Percentiles rank a stretch among this genome's conserved stretches.
These are phyloP conservation scores for Hylomyscus alleni DNA, from an alignment of 2,797 vertebrate genomes.

Conservation along the genomic window DNA sequence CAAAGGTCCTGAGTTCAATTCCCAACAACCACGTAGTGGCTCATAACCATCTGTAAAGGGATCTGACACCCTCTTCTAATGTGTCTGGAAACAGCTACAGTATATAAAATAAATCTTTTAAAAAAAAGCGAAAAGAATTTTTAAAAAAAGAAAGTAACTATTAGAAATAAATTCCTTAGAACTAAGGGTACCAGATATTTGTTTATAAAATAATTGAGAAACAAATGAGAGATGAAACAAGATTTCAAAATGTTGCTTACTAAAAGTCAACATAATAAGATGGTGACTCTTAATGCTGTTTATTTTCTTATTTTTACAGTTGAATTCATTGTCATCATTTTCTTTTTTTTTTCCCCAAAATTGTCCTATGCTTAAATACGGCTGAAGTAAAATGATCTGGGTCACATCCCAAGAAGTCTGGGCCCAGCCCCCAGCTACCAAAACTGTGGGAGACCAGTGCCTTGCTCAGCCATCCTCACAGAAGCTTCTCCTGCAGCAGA, in stretches of 20 bases:
- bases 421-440: neutral
- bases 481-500: neutral
- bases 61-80: too few relatives aligned
- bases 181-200: neutral
- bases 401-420: neutral
- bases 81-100: too few relatives aligned
- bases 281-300: neutral
- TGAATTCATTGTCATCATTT: neutral
- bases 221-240: neutral
- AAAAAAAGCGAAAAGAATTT: too few relatives aligned
- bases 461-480: neutral
- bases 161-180: slow-evolving; percentile 29
- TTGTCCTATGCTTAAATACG: too few relatives aligned
- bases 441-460: neutral
- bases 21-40: too few relatives aligned
- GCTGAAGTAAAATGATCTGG: neutral
- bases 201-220: neutral
- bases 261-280: neutral
- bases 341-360: neutral
- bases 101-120: too few relatives aligned
- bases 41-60: too few relatives aligned
- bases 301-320: neutral
- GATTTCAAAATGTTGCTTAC: neutral
- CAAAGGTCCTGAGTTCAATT: too few relatives aligned
- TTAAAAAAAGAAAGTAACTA: neutral